Conservation (phyloP, 2,113 vertebrate species). For the Halcyon senegalensis region DNA sequence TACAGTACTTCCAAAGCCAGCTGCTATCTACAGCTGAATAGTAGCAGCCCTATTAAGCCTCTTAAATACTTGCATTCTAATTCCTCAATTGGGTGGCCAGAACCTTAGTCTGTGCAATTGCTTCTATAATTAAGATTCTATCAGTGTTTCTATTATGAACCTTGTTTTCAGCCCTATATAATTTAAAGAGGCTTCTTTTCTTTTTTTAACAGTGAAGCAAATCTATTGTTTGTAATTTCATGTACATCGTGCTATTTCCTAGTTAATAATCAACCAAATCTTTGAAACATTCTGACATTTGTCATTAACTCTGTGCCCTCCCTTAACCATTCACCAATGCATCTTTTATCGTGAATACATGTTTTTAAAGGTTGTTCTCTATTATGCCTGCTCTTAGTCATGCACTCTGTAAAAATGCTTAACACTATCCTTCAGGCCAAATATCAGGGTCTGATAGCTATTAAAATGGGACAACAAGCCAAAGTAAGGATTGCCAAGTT, state of each 20-base stretch:
- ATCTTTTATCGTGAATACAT: background rate
- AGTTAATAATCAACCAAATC: background rate
- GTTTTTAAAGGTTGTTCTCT: background rate
- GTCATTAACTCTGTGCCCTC: background rate
- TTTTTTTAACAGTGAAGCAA: background rate
- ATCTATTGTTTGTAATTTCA: background rate
- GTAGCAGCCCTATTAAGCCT: conserved; percentile 50
- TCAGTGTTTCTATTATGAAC: conserved; percentile 25
- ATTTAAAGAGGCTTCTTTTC: background rate
- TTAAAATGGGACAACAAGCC: background rate
- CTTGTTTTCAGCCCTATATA: conserved; percentile 1
- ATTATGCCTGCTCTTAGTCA: background rate
- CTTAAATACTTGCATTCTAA: conserved; percentile 58
- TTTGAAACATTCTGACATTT: conserved; percentile 17
- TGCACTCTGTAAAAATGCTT: background rate
- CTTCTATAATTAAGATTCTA: conserved; percentile 58
- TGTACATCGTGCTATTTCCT: background rate
- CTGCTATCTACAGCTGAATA: conserved; percentile 55
- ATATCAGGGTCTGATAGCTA: background rate
- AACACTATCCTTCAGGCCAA: background rate
- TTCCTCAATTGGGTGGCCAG: conserved; percentile 45
- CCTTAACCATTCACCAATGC: background rate
- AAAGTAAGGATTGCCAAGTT: background rate
- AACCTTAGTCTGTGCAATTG: conserved; percentile 28
- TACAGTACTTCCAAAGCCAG: conserved; percentile 34